A percentile compares a stretch with the other conserved stretches of the same genome.
Evolutionary conservation across 2,888 invertebrate species (phyloP).

Genomic region (Apotomis capreana): DNA sequence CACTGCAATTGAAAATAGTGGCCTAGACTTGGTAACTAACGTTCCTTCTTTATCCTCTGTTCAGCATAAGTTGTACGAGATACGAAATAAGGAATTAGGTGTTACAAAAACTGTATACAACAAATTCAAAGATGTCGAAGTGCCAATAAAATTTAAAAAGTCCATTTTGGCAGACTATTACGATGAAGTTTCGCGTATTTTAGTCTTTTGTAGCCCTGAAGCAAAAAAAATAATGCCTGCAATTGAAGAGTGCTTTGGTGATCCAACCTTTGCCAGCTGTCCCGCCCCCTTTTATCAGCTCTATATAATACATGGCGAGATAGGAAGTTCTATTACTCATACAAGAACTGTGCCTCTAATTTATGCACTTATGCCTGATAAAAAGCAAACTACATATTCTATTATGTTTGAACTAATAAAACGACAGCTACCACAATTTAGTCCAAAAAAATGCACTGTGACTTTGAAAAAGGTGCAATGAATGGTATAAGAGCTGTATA

Average conservation of each 20-base stretch:
- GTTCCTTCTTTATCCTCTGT: no score
- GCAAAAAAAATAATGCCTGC: slow-evolving; percentile 2
- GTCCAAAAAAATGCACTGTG: slow-evolving; percentile 15
- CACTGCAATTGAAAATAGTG: no score
- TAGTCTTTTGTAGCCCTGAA: not conserved
- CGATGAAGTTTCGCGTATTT: slow-evolving; percentile 3
- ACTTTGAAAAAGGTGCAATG: slow-evolving; percentile 10
- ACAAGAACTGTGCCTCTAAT: slow-evolving; percentile 11
- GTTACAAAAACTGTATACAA: no score
- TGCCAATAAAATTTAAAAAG: not conserved
- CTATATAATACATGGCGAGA: slow-evolving; percentile 29
- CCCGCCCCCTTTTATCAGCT: slow-evolving; percentile 10
- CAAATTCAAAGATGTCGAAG: not conserved
- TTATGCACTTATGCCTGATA: slow-evolving; percentile 9
- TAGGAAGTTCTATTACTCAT: not conserved
- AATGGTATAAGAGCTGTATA: not conserved
- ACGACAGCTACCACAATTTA: slow-evolving; percentile 6
- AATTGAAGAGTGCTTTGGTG: not conserved
- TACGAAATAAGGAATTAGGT: no score
- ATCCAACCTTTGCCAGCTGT: slow-evolving; percentile 9
- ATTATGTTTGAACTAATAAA: slow-evolving; percentile 12
- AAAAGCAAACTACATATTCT: slow-evolving; percentile 6
- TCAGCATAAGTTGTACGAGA: no score
- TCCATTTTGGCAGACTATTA: slow-evolving; percentile 3
- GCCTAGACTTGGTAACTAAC: no score